These are phyloP conservation scores for Eudyptes chrysolophus DNA, from an alignment of 2,113 vertebrate species.

Conservation along the genomic window DNA sequence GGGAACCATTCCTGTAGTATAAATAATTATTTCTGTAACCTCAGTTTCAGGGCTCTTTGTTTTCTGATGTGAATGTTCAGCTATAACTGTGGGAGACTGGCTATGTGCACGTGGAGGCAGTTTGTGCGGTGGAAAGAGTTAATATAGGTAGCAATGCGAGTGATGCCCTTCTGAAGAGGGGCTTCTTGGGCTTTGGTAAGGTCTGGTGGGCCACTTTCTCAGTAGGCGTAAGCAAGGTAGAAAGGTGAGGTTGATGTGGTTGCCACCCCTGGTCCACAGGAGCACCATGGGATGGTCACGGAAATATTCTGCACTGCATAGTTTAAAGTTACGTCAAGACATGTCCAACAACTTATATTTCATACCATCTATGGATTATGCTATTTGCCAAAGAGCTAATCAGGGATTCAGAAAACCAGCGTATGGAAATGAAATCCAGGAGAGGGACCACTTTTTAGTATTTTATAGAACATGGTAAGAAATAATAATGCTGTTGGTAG, in stretches of 20 bases:
- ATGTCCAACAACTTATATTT: constrained; percentile 57
- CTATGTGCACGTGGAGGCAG: fast-evolving
- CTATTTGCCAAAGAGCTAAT: constrained; percentile 68
- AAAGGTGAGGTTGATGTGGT: not conserved
- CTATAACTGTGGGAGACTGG: fast-evolving
- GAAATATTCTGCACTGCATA: not conserved
- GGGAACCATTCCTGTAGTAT: not conserved
- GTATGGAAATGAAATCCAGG: constrained; percentile 72
- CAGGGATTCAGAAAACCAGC: constrained; percentile 65
- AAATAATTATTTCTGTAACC: not conserved
- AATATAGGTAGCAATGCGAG: not conserved
- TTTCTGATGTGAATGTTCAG: not conserved
- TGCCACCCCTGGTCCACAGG: not conserved
- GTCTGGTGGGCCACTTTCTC: not conserved
- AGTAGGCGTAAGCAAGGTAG: not conserved
- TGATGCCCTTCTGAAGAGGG: not conserved
- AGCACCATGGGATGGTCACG: not conserved
- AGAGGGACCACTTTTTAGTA: constrained; percentile 74
- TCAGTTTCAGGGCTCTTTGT: not conserved
- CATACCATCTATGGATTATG: constrained; percentile 48
- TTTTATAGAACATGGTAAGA: constrained; percentile 70
- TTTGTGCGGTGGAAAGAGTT: not conserved
- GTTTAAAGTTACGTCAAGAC: constrained; percentile 56
- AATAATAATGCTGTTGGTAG: constrained; percentile 74
- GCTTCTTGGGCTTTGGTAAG: not conserved